These are phyloP conservation scores for Trididemnum nubilum DNA, from an alignment of 23 tunicate species.

Conservation along the genomic window DNA sequence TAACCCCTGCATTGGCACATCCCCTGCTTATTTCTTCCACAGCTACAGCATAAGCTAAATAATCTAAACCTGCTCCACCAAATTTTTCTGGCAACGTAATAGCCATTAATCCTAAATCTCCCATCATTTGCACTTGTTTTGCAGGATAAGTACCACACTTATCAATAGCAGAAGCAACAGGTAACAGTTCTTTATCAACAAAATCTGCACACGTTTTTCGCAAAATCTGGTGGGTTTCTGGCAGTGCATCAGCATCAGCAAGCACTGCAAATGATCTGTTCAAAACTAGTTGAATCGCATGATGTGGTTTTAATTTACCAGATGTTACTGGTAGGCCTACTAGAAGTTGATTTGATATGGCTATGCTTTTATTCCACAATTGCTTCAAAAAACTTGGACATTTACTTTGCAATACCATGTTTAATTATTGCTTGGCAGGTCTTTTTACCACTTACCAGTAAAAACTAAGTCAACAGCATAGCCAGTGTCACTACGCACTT, in stretches of 20 bases:
- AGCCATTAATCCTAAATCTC: constrained; percentile 95
- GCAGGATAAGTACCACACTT: constrained; percentile 67
- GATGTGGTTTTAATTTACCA: too few species aligned
- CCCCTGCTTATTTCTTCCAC: constrained; percentile 96
- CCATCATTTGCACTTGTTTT: constrained; percentile 85
- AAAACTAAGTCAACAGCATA: too few species aligned
- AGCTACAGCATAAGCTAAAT: constrained; percentile 85
- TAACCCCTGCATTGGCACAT: constrained; percentile 96
- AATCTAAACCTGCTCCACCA: constrained; percentile 89
- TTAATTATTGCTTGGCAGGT: too few species aligned
- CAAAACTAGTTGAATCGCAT: too few species aligned
- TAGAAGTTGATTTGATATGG: too few species aligned
- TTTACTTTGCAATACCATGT: too few species aligned
- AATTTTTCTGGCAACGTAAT: constrained; percentile 49
- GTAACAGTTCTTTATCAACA: constrained; percentile 83
- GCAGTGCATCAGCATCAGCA: constrained; percentile 54
- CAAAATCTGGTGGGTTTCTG: constrained; percentile 86
- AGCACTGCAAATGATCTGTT: constrained; percentile 16
- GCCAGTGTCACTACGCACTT: too few species aligned
- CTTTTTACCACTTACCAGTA: too few species aligned
- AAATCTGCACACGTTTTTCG: constrained; percentile 78
- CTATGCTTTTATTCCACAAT: too few species aligned
- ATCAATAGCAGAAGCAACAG: constrained; percentile 66
- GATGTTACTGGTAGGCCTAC: too few species aligned
- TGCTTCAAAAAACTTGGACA: too few species aligned